Percentiles rank a stretch among this genome's conserved stretches.
These are phyloP conservation scores for Epiperipatus broadwayi DNA, from an alignment of 2,888 invertebrate genomes.

Conservation along the genomic window DNA sequence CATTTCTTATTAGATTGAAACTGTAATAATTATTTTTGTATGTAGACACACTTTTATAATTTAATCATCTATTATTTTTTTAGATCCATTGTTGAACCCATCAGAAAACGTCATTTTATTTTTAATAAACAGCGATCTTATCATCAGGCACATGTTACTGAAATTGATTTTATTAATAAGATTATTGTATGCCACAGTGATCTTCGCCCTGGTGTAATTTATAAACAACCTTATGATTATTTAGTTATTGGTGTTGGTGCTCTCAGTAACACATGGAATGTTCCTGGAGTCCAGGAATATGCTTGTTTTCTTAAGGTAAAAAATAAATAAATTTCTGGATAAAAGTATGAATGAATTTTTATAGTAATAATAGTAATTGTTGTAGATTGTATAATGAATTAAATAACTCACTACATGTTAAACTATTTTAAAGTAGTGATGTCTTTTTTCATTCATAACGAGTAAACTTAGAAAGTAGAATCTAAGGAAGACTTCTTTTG, in stretches of 20 bases:
- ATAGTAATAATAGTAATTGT: too few relatives aligned
- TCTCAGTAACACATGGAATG: conserved; percentile 29
- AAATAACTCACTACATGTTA: too few relatives aligned
- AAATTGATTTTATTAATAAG: conserved; percentile 22
- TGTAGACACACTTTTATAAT: too few relatives aligned
- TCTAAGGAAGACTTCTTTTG: too few relatives aligned
- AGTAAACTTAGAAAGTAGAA: too few relatives aligned
- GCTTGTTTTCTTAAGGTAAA: conserved; percentile 30
- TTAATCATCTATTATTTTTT: conserved; percentile 8
- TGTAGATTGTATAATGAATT: too few relatives aligned
- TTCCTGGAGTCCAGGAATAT: conserved; percentile 29
- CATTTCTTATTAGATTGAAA: too few relatives aligned
- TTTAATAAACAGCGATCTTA: too few relatives aligned
- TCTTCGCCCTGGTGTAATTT: conserved; percentile 20
- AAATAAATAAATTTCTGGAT: not conserved
- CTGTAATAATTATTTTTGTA: too few relatives aligned
- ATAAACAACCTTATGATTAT: conserved; percentile 26
- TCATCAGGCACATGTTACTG: conserved; percentile 25
- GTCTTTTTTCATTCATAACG: too few relatives aligned
- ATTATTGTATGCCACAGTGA: conserved; percentile 23
- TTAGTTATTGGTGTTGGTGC: conserved; percentile 31
- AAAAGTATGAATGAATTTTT: not conserved
- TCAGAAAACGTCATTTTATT: conserved; percentile 28
- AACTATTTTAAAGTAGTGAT: too few relatives aligned
- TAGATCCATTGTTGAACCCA: conserved; percentile 30